A percentile compares a stretch with the other conserved stretches of the same genome.
Evolutionary conservation across 2,113 vertebrate genomes (phyloP).

Genomic region (Lepidothrix coronata): DNA sequence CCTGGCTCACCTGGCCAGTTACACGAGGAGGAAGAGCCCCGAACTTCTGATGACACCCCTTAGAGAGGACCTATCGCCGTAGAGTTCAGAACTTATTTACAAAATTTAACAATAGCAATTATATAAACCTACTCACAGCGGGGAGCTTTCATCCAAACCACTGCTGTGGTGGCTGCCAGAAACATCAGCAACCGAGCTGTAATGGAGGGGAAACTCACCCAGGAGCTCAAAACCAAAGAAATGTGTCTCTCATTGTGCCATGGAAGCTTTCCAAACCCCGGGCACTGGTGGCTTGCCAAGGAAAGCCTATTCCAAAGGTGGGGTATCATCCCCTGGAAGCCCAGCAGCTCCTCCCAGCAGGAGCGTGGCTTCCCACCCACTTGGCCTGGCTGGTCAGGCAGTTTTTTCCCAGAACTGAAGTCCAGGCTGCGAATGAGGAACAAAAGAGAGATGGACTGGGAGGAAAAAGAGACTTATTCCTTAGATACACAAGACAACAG

Average conservation of each 20-base stretch:
- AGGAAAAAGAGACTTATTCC: neutral
- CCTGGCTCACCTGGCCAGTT: neutral
- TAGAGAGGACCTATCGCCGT: neutral
- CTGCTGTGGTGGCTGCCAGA: constrained; percentile 19
- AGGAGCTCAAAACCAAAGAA: constrained; percentile 20
- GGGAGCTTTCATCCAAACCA: constrained; percentile 43
- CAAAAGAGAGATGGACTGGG: neutral
- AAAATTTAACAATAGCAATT: neutral
- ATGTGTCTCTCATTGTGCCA: neutral
- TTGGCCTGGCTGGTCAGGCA: neutral
- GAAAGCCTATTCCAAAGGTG: constrained; percentile 10
- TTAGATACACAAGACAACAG: neutral
- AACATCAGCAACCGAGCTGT: neutral
- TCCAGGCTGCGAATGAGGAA: accelerated
- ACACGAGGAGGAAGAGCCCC: neutral
- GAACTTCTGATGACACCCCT: neutral
- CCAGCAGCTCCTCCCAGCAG: neutral
- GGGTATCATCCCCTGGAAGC: neutral
- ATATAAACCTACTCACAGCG: constrained; percentile 22
- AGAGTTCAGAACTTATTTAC: neutral
- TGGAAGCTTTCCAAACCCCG: neutral
- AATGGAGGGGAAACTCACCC: neutral
- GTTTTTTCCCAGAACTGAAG: neutral
- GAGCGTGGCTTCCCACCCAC: neutral
- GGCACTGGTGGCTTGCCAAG: neutral